These are phyloP conservation scores for roundworm (Caenorhabditis elegans) DNA, from an alignment of 1,140 invertebrate genomes.

Conservation along the genomic window DNA sequence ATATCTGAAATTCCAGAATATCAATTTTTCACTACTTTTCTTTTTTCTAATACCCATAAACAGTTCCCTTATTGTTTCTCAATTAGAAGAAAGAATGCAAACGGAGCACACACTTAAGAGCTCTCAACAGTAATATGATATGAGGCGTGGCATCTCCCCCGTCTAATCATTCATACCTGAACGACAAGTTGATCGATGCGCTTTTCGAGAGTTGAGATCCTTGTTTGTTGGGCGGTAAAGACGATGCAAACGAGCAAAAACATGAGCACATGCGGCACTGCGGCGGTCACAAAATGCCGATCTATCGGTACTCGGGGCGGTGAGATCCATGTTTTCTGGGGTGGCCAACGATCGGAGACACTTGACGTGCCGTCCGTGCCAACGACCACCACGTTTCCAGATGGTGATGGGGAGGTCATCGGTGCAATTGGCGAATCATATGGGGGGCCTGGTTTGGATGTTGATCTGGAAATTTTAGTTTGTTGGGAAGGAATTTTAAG, in stretches of 20 bases:
- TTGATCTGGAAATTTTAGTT: too few species aligned
- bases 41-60: background rate
- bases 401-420: conserved; percentile 24
- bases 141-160: background rate
- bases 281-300: background rate
- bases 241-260: conserved; percentile 4
- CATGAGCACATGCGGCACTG: conserved; percentile 17
- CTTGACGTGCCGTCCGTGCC: background rate
- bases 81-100: background rate
- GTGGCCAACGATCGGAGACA: conserved; percentile 1
- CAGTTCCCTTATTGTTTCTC: background rate
- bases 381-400: conserved; percentile 18
- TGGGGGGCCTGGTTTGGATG: too few species aligned
- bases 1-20: background rate
- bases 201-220: conserved; percentile 1
- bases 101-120: background rate
- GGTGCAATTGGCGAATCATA: too few species aligned
- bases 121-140: conserved; percentile 24
- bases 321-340: background rate
- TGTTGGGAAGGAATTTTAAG: too few species aligned
- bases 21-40: too few species aligned
- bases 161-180: conserved; percentile 19
- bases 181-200: conserved; percentile 25
- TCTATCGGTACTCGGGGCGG: conserved; percentile 7
- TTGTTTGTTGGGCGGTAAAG: conserved; percentile 22